Evolutionary conservation across 2,797 vertebrate species (phyloP).

Genomic region (Enteromius argenteus): DNA sequence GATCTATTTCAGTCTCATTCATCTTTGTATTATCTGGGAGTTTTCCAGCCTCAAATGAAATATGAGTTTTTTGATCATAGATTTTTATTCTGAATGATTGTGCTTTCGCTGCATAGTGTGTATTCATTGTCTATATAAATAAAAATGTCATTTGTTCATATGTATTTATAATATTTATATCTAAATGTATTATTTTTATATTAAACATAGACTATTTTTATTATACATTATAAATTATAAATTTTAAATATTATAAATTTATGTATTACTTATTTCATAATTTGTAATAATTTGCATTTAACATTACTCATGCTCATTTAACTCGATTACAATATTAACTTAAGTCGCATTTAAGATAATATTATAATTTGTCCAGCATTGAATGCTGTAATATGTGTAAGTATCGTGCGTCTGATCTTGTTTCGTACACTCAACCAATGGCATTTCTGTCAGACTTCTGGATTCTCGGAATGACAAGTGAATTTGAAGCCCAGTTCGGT

Average conservation of each 20-base stretch:
- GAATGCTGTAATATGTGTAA: slow-evolving; percentile 1
- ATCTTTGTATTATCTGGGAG: background rate
- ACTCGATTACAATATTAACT: background rate
- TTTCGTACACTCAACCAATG: slow-evolving; percentile 32
- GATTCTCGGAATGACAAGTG: slow-evolving; percentile 73
- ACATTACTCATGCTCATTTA: background rate
- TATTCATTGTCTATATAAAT: background rate
- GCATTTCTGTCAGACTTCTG: slow-evolving; percentile 65
- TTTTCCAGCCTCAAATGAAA: slow-evolving; percentile 20
- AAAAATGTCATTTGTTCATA: background rate
- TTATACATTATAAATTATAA: background rate
- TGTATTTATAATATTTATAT: slow-evolving; percentile 4
- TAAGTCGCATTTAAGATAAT: background rate
- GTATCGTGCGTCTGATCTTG: background rate
- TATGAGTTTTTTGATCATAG: slow-evolving; percentile 9
- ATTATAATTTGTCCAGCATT: background rate
- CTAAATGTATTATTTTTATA: background rate
- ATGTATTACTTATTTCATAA: background rate
- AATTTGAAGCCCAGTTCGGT: slow-evolving; percentile 66
- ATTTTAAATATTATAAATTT: background rate
- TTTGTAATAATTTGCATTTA: background rate
- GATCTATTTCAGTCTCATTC: slow-evolving; percentile 29
- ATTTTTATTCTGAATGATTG: background rate
- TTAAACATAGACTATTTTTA: background rate
- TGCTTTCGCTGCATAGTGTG: background rate